These are phyloP conservation scores for Acanthochromis polyacanthus DNA, from an alignment of 2,113 vertebrate genomes.

Conservation along the genomic window DNA sequence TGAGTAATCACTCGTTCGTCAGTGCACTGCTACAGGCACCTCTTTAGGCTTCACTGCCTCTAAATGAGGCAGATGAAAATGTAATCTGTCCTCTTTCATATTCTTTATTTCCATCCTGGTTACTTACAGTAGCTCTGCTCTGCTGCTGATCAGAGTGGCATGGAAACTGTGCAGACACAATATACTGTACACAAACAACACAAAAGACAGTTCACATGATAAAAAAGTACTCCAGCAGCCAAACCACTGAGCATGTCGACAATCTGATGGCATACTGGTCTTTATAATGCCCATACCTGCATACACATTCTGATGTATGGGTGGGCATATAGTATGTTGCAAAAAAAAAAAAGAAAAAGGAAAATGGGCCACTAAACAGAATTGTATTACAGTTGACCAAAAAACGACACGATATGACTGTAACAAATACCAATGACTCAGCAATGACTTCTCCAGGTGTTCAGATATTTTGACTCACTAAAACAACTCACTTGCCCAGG, in stretches of 20 bases:
- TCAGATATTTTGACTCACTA: conserved; percentile 22
- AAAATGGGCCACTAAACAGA: background rate
- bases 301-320: background rate
- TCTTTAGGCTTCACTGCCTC: conserved; percentile 81
- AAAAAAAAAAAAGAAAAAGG: background rate
- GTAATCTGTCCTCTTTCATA: conserved; percentile 84
- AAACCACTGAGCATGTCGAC: conserved; percentile 16
- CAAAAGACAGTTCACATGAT: conserved; percentile 38
- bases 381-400: background rate
- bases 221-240: conserved; percentile 24
- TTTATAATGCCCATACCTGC: conserved; percentile 5
- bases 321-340: background rate
- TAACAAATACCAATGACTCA: conserved; percentile 42
- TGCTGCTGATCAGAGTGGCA: conserved; percentile 44
- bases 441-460: conserved; percentile 42
- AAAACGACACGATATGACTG: conserved; percentile 20
- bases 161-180: conserved; percentile 35
- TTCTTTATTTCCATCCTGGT: conserved; percentile 61
- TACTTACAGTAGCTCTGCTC: conserved; percentile 48
- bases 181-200: conserved; percentile 29
- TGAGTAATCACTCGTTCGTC: conserved; percentile 67
- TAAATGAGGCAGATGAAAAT: conserved; percentile 82
- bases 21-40: conserved; percentile 59
- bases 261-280: background rate
- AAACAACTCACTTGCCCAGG: conserved; percentile 13